Percentiles rank a stretch among this genome's conserved stretches.
These are phyloP conservation scores for Leptinotarsa lineolata DNA, from an alignment of 1,140 invertebrate genomes.

Conservation along the genomic window DNA sequence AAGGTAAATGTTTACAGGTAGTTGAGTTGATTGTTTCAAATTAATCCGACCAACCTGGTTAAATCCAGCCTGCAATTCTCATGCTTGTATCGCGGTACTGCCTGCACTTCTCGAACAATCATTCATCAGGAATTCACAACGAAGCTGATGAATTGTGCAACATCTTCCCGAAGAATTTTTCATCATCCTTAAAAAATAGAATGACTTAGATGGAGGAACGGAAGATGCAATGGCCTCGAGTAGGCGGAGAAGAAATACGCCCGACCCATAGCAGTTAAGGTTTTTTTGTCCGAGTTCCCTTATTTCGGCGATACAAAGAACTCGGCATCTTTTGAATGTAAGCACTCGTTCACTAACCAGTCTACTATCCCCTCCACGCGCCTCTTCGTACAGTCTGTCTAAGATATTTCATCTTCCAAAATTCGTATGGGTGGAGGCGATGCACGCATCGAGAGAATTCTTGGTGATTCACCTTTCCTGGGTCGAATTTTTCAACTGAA, in stretches of 20 bases:
- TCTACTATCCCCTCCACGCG: slow-evolving; percentile 18
- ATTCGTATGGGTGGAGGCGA: slow-evolving; percentile 7
- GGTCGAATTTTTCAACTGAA: not conserved
- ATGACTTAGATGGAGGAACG: slow-evolving; percentile 11
- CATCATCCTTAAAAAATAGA: slow-evolving; percentile 14
- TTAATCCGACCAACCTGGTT: too few relatives aligned
- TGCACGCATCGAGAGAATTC: not conserved
- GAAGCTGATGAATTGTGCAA: not conserved
- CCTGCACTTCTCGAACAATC: too few relatives aligned
- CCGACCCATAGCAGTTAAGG: slow-evolving; percentile 16
- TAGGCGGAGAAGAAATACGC: slow-evolving; percentile 18
- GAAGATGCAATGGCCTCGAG: slow-evolving; percentile 22
- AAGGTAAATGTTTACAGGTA: too few relatives aligned
- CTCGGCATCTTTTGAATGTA: slow-evolving; percentile 18
- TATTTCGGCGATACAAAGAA: slow-evolving; percentile 22
- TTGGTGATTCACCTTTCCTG: not conserved
- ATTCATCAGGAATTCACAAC: not conserved
- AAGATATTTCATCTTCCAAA: slow-evolving; percentile 14
- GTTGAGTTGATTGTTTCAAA: too few relatives aligned
- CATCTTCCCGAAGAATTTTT: slow-evolving; percentile 7
- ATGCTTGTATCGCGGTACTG: too few relatives aligned
- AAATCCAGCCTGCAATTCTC: too few relatives aligned
- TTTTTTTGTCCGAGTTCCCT: slow-evolving; percentile 15
- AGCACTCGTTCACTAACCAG: slow-evolving; percentile 21
- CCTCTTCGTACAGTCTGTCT: slow-evolving; percentile 11